Evolutionary conservation across 2,888 invertebrate species (phyloP).

Genomic region (Eledone cirrhosa): DNA sequence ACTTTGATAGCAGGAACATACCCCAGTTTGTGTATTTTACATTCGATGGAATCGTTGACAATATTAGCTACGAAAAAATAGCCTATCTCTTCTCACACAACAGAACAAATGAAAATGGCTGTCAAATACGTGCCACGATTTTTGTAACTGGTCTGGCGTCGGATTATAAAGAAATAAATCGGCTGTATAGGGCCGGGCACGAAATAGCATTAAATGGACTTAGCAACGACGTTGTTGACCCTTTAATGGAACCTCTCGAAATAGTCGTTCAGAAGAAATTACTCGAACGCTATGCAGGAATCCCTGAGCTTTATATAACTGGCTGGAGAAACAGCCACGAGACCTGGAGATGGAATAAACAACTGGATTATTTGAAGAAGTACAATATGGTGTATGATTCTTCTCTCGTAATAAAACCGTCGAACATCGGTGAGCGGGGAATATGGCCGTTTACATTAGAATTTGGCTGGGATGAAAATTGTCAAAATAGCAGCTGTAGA

Average conservation of each 20-base stretch:
- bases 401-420: slow-evolving; percentile 44
- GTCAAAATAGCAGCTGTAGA: slow-evolving; percentile 24
- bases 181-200: slow-evolving; percentile 38
- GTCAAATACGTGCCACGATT: slow-evolving; percentile 33
- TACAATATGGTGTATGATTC: slow-evolving; percentile 54
- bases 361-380: slow-evolving; percentile 36
- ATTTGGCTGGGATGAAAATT: slow-evolving; percentile 62
- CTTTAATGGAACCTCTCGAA: slow-evolving; percentile 30
- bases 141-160: slow-evolving; percentile 38
- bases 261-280: slow-evolving; percentile 36
- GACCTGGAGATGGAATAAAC: slow-evolving; percentile 49
- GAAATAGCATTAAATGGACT: slow-evolving; percentile 46
- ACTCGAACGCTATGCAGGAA: slow-evolving; percentile 37
- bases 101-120: slow-evolving; percentile 33
- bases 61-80: slow-evolving; percentile 22
- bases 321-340: slow-evolving; percentile 58
- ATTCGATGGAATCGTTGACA: slow-evolving; percentile 26
- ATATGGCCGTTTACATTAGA: slow-evolving; percentile 83
- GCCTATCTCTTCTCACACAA: slow-evolving; percentile 26
- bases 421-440: neutral
- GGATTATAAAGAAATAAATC: slow-evolving; percentile 33
- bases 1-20: slow-evolving; percentile 9
- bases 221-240: slow-evolving; percentile 32
- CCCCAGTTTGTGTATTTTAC: slow-evolving; percentile 36
- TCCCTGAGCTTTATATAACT: slow-evolving; percentile 50